These are phyloP conservation scores for Bombus balteatus DNA, from an alignment of 1,140 invertebrate species.

Conservation along the genomic window DNA sequence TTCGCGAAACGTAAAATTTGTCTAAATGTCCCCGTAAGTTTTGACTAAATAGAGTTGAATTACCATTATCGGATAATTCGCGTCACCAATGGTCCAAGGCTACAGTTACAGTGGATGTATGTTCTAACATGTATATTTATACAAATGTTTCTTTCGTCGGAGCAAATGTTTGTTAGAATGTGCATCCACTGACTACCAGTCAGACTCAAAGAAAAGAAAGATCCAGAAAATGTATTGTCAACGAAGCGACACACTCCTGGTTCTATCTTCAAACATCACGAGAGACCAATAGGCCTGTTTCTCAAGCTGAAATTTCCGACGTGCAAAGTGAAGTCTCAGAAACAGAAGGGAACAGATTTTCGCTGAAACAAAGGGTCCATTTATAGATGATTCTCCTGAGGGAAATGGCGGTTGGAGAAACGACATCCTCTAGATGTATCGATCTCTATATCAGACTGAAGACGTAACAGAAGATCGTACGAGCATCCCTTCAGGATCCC, in stretches of 20 bases:
- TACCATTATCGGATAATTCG: no score
- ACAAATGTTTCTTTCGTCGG: no score
- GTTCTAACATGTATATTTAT: no score
- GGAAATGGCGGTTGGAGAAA: constrained; percentile 13
- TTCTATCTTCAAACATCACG: no score
- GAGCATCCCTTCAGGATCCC: background rate
- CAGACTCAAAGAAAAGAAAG: background rate
- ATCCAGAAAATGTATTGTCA: background rate
- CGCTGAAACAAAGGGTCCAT: constrained; percentile 44
- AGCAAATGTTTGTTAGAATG: no score
- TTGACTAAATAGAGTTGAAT: constrained; percentile 18
- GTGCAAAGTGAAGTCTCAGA: constrained; percentile 47
- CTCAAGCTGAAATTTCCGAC: background rate
- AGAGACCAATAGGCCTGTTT: constrained; percentile 13
- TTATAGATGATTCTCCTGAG: background rate
- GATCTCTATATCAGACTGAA: background rate
- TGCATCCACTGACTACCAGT: no score
- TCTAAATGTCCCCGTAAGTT: constrained; percentile 41
- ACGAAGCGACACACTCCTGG: no score
- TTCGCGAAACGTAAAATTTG: no score
- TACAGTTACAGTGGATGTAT: no score
- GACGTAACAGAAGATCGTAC: constrained; percentile 13
- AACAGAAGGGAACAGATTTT: constrained; percentile 54
- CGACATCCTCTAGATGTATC: constrained; percentile 12
- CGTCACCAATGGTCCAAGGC: no score